Conservation (phyloP, 1,140 invertebrate genomes). For the Pentalonia nigronervosa region DNA sequence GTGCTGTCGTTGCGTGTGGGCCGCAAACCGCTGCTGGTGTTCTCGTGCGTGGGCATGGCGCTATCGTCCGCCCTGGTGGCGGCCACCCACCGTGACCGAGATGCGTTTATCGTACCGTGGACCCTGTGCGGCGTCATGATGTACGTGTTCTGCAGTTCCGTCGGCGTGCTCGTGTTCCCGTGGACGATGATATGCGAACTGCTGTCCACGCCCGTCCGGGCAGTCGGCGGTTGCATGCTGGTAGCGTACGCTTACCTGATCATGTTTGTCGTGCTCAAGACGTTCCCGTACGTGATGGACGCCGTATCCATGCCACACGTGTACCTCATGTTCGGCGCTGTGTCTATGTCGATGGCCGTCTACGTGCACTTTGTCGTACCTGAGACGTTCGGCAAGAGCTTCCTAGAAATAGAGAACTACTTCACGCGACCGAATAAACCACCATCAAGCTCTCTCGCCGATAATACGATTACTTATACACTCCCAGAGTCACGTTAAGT, state of each 20-base stretch:
- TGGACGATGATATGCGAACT: slow-evolving; percentile 71
- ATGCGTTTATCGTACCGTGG: slow-evolving; percentile 56
- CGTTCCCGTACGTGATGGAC: slow-evolving; percentile 68
- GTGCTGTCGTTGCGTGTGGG: slow-evolving; percentile 68
- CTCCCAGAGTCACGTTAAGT: too few relatives aligned
- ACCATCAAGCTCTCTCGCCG: background rate
- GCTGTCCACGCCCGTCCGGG: slow-evolving; percentile 64
- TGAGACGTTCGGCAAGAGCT: slow-evolving; percentile 76
- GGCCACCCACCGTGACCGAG: too few relatives aligned
- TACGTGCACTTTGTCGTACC: slow-evolving; percentile 74
- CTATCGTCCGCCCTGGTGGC: background rate
- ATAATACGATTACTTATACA: background rate
- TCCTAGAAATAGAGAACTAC: slow-evolving; percentile 67
- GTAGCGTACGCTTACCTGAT: slow-evolving; percentile 70
- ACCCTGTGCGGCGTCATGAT: slow-evolving; percentile 66
- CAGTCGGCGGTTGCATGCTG: slow-evolving; percentile 68
- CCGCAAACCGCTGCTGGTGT: slow-evolving; percentile 66
- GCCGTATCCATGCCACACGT: slow-evolving; percentile 66
- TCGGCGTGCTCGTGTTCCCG: slow-evolving; percentile 71
- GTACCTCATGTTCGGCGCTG: slow-evolving; percentile 71
- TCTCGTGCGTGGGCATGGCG: slow-evolving; percentile 69
- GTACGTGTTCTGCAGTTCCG: slow-evolving; percentile 68
- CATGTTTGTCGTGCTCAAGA: slow-evolving; percentile 73
- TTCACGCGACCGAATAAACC: background rate
- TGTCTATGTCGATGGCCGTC: slow-evolving; percentile 68